A percentile compares a stretch with the other conserved stretches of the same genome.
These are phyloP conservation scores for Brenthis ino DNA, from an alignment of 2,888 invertebrate species.

Conservation along the genomic window DNA sequence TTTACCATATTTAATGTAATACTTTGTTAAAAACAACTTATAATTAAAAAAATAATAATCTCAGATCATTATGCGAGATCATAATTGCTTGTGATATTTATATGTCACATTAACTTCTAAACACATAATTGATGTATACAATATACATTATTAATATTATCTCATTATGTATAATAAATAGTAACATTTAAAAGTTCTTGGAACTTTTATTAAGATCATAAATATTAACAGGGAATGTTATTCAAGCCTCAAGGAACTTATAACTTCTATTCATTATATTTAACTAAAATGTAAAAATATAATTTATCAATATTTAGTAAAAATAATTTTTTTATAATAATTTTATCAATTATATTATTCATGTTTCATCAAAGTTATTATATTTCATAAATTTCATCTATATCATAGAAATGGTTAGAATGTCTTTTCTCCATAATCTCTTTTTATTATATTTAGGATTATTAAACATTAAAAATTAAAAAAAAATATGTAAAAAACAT, in stretches of 20 bases:
- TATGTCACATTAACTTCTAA: neutral
- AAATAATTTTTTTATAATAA: too few species aligned
- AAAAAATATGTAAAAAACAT: neutral
- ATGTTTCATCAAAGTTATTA: neutral
- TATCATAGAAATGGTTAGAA: too few species aligned
- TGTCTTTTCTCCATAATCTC: neutral
- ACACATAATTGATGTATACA: too few species aligned
- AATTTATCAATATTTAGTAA: too few species aligned
- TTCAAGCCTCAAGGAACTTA: neutral
- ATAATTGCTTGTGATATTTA: slow-evolving; percentile 3
- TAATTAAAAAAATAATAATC: neutral
- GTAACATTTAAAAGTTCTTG: slow-evolving; percentile 1
- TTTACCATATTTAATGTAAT: neutral
- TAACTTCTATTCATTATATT: too few species aligned
- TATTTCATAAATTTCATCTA: neutral
- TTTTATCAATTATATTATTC: too few species aligned
- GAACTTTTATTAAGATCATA: neutral
- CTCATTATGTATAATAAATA: too few species aligned
- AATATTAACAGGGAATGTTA: neutral
- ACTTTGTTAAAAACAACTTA: neutral
- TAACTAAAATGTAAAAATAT: too few species aligned
- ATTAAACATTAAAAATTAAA: neutral
- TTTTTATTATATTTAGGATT: neutral
- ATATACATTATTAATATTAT: too few species aligned
- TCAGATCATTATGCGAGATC: slow-evolving; percentile 16